Evolutionary conservation across 2,113 vertebrate genomes (phyloP).

Genomic region (Spermophilus dauricus): DNA sequence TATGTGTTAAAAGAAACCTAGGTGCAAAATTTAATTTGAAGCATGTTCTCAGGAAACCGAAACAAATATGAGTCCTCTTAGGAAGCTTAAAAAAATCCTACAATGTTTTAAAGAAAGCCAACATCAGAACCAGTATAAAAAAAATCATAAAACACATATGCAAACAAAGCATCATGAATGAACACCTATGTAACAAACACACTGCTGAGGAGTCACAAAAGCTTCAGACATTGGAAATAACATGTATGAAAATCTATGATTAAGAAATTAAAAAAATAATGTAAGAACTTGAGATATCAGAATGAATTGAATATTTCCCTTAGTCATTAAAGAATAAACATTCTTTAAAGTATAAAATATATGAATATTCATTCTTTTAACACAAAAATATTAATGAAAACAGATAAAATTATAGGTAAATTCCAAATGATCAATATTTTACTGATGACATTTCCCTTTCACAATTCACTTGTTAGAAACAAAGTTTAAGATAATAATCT

Average conservation of each 20-base stretch:
- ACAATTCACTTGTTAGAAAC: slow-evolving; percentile 20
- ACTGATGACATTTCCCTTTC: neutral
- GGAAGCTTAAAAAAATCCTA: neutral
- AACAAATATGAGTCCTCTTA: neutral
- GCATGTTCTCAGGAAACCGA: neutral
- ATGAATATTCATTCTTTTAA: no score
- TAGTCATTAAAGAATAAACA: neutral
- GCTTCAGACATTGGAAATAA: neutral
- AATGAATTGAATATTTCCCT: neutral
- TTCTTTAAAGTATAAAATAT: neutral
- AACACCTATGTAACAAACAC: neutral
- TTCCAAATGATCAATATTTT: neutral
- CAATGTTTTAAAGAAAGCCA: neutral
- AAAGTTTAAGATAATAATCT: neutral
- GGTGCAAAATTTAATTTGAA: neutral
- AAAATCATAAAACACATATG: neutral
- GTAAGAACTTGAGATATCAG: neutral
- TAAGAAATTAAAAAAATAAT: neutral
- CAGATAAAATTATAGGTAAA: neutral
- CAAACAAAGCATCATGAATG: neutral
- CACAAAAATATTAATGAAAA: neutral
- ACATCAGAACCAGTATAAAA: neutral
- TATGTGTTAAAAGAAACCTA: neutral
- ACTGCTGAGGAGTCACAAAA: neutral
- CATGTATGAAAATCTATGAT: neutral